A percentile compares a stretch with the other conserved stretches of the same genome.
Conservation (phyloP, 2,113 vertebrate species). For the Nettapus auritus region DNA sequence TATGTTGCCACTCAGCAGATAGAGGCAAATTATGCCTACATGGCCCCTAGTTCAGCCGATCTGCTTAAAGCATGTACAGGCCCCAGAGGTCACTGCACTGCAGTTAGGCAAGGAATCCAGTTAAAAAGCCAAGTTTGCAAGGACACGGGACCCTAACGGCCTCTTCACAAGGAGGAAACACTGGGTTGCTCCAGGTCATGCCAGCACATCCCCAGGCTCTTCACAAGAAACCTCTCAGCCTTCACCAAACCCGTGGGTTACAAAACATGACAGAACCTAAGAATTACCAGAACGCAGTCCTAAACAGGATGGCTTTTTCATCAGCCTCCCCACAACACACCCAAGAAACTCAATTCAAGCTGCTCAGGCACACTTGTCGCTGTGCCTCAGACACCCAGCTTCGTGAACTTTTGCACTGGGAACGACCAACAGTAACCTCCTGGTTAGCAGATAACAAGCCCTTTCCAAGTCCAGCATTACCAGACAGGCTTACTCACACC, state of each 20-base stretch:
- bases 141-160: not conserved
- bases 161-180: not conserved
- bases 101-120: not conserved
- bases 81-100: not conserved
- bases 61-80: not conserved
- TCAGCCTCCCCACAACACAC: not conserved
- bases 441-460: not conserved
- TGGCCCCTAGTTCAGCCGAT: not conserved
- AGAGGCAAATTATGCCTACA: not conserved
- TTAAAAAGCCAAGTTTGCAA: not conserved
- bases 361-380: not conserved
- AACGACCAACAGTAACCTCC: constrained; percentile 27
- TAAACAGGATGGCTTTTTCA: not conserved
- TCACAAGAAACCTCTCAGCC: not conserved
- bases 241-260: not conserved
- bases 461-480: not conserved
- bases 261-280: not conserved
- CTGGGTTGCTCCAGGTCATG: not conserved
- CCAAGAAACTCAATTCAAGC: not conserved
- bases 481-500: not conserved
- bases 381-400: not conserved
- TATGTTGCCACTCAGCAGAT: not conserved
- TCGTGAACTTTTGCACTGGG: not conserved
- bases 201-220: not conserved
- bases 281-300: not conserved